phyloP scores from a whole-genome alignment of 2,113 vertebrate species.

The Gymnobelideus leadbeateri region DNA sequence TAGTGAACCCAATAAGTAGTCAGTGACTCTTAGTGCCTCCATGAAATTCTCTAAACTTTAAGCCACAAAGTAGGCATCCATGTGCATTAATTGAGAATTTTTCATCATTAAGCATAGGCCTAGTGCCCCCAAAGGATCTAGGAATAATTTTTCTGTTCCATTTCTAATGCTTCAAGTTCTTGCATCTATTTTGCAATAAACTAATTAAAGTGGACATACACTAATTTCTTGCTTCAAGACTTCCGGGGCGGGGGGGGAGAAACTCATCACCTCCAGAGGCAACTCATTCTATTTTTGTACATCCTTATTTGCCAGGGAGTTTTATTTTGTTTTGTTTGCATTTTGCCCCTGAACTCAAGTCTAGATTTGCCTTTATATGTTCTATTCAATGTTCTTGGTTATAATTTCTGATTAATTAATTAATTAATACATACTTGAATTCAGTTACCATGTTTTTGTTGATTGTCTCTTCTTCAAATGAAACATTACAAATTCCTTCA shows the following conservation, averaged over 20 bases:
- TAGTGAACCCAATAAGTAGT: background rate
- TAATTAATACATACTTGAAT: background rate
- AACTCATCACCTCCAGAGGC: background rate
- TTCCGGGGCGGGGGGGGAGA: background rate
- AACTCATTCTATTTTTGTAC: background rate
- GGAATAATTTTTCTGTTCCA: background rate
- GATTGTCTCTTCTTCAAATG: background rate
- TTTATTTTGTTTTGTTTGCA: background rate
- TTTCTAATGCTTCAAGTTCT: background rate
- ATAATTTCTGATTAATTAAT: background rate
- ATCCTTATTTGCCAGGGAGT: background rate
- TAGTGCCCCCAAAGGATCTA: background rate
- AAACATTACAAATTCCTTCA: background rate
- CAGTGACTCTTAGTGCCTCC: background rate
- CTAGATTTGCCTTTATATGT: background rate
- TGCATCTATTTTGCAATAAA: background rate
- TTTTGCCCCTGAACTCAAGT: background rate
- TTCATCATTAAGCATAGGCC: background rate
- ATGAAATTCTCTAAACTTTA: background rate
- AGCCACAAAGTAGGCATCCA: background rate
- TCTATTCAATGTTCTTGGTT: too few relatives aligned
- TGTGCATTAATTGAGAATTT: background rate
- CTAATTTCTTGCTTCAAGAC: background rate
- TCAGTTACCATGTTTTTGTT: too few relatives aligned
- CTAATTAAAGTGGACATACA: background rate